Base-by-base conservation (phyloP, 2,888 invertebrate genomes). In the Crocallis elinguaria region DNA sequence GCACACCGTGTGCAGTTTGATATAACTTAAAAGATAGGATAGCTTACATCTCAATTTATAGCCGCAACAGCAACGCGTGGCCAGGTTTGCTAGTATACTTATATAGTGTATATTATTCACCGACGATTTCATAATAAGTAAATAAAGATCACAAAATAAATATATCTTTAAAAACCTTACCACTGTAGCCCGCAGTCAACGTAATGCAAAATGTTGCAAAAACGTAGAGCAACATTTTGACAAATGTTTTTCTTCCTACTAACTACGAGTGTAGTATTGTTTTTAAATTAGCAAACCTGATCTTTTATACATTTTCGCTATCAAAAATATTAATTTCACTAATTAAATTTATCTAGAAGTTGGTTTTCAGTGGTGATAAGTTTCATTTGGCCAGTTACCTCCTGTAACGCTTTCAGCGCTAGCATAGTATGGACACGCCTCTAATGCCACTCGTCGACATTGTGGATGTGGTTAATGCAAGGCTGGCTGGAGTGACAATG, bases 221-320 rank as follows among this genome's bases (percentile, higher is more conserved):
- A n/a, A 50, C 42, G 45, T 53, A 36, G n/a, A 38, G 50, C 49
- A 58, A 58, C 61, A 61, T 58, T 35, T 41, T 53, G 48, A 32
- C 8, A 3, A 37, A 13, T 8, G 4, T 37, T 21, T 3, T 19
- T n/a, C 16, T 12, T n/a, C n/a, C n/a, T 3, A 4, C 17, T n/a
- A 33, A 16, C 16, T 33, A n/a, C 2, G 17, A 16, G 14, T 9
- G 7, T 5, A 29, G 5, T 5, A 29, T 12, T 12, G n/a, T 6
- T 1, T 3, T 32, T 8, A 3, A 9, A 35, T 4, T 12, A 4
- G 12, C 30, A 14, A 33, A 7, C 32, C 2, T 13, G 16, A 0
- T 9, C 3, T 49, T 49, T 29, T 49, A 49, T 49, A 41, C 6
- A 5, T 11, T 14, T 4, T n/a, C 17, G 8, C 32, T 30, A 48